Evolutionary conservation across 2,888 invertebrate species (phyloP), one percentile per base, ranked within the genome.

Genomic region (Gymnosoma rotundatum): DNA sequence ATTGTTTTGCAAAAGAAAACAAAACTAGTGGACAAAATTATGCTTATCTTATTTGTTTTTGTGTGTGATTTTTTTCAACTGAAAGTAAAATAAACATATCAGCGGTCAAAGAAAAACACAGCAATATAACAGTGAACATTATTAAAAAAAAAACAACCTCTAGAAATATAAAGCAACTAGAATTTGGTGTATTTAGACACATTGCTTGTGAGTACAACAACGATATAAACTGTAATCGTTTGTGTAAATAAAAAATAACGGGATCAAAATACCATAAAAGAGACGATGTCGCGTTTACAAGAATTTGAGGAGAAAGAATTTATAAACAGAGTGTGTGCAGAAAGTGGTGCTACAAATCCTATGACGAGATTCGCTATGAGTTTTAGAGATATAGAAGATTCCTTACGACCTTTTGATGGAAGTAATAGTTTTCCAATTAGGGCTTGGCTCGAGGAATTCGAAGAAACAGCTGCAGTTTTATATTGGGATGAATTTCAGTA

Each of bases 311-410:
- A n/a, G 14, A 64, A 16, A 50, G 7, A 25, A n/a, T 50, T n/a
- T 64, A 9, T n/a, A 50, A 50, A 50, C 50, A 52, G 8, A 38
- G 38, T 10, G 25, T 25, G 25, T 25, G 25, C 25, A 4, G 25
- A 25, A 25, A 25, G 25, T 25, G 25, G 2, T 18, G n/a, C 64
- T 50, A 54, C 52, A 20, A 48, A 42, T 16, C 52, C 18, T 16
- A 12, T 12, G 9, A 64, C 21, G 64, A 78, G 56, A 64, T 81
- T 78, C 66, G 56, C 81, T 50, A 52, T 78, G 48, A 84, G 56
- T 45, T 81, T 81, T 70, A 63, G 81, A n/a, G 56, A 79, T 48
- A 70, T 85, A 56, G 83, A 78, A 50, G 78, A 83, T 21, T 78
- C 79, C n/a, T 72, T 85, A 60, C 50, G 69, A 20, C 70, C 81